Evolutionary conservation across 2,797 vertebrate genomes (phyloP), one percentile per base, ranked within the genome.

Genomic region (Serranus cabrilla): DNA sequence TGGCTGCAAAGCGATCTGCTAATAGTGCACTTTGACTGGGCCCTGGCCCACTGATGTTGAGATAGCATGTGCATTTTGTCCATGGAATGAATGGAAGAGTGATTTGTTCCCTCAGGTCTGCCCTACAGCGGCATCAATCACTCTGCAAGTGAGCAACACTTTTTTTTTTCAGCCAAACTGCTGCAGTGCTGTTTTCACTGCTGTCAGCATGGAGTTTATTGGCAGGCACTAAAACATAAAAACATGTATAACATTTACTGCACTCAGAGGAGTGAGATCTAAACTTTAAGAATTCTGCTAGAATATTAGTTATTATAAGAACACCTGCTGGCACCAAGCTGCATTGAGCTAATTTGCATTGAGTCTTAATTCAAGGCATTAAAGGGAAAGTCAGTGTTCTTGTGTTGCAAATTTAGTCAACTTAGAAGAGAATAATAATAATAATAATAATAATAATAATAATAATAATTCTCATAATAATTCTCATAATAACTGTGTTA

Each of bases 101-200:
- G 73, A 86, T 88, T 80, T 76, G 58, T 75, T 69, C 67, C 66
- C 64, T 65, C 75, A 49, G 59, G 81, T 85, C 69, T 58, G 70
- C 25, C 71, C 49, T 27, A 8, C 54, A 52, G 68, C 25, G 0
- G 1, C 46, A 79, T 85, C 76, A 65, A 62, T 88, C 69, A 76
- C 16, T 17, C 59, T 34, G 62, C 37, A 45, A 58, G 59, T 14
- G 56, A 54, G 43, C 63, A 61, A 58, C 37, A 60, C n/a, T 50
- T 65, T 51, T 47, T 51, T 47, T 40, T 47, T 16, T 20, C 43
- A 17, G 18, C 11, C 49, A 7, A 31, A 58, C 52, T 56, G 69
- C 47, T 52, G 40, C 78, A 55, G 20, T 69, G 65, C 61, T 40
- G 71, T 57, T 75, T 78, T 64, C 27, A 51, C 64, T 39, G 46